phyloP scores from a whole-genome alignment of 2,113 vertebrate species.

The Apaloderma vittatum region DNA sequence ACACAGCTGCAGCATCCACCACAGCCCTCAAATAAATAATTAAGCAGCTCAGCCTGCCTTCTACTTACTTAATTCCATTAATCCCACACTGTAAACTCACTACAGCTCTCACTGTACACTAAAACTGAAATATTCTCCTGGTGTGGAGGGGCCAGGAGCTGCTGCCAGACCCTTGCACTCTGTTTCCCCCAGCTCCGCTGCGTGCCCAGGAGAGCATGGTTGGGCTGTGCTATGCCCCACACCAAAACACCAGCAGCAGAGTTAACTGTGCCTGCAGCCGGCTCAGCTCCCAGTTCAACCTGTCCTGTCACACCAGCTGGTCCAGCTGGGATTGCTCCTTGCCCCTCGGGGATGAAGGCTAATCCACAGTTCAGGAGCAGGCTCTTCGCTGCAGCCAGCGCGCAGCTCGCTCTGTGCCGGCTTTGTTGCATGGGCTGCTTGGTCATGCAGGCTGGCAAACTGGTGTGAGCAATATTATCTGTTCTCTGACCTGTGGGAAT shows the following conservation, averaged over 20 bases:
- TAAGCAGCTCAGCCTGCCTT: background rate
- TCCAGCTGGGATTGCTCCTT: background rate
- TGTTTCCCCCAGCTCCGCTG: background rate
- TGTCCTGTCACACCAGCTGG: background rate
- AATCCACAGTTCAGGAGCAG: background rate
- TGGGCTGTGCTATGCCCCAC: background rate
- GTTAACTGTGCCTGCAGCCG: background rate
- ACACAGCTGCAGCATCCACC: background rate
- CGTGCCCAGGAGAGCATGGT: rapidly evolving
- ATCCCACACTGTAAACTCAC: conserved; percentile 48
- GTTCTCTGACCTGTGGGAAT: background rate
- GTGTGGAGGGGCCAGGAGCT: background rate
- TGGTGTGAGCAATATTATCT: background rate
- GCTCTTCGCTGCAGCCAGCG: background rate
- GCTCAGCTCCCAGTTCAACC: background rate
- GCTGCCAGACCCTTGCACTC: background rate
- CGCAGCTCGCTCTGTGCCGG: background rate
- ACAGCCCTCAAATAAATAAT: background rate
- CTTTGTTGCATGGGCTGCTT: background rate
- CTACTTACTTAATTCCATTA: conserved; percentile 56
- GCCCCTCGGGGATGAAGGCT: rapidly evolving
- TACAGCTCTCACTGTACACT: conserved; percentile 3
- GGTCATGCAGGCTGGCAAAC: rapidly evolving
- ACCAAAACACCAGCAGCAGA: background rate
- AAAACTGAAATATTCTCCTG: conserved; percentile 38